phyloP scores from a whole-genome alignment of 2,113 vertebrate species.

The Sula dactylatra region DNA sequence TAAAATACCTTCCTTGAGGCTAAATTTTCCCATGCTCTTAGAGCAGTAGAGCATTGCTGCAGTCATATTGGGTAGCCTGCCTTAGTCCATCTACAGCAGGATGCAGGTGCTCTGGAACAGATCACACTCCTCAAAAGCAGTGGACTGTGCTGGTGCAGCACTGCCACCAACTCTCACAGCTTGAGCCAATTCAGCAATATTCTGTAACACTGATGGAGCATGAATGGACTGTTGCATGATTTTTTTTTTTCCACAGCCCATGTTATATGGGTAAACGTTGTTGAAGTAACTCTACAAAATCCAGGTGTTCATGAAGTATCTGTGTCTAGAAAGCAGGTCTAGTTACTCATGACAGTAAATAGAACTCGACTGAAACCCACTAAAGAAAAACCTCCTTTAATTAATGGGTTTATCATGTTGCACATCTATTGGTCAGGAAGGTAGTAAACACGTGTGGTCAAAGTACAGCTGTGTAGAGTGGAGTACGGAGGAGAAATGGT shows the following conservation, averaged over 20 bases:
- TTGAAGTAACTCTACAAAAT: background rate
- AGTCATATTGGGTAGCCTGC: background rate
- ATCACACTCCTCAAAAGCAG: background rate
- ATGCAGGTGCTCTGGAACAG: background rate
- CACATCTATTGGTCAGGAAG: background rate
- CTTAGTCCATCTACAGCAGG: background rate
- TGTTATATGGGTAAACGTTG: rapidly evolving
- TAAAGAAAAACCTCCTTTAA: background rate
- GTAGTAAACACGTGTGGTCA: background rate
- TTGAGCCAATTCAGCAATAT: background rate
- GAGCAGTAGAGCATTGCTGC: background rate
- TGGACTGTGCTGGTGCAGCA: background rate
- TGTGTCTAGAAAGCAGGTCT: background rate
- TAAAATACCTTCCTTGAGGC: background rate
- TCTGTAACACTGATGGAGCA: background rate
- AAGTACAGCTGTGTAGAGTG: background rate
- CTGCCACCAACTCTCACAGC: background rate
- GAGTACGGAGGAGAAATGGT: background rate
- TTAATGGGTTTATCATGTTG: background rate
- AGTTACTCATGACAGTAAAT: background rate
- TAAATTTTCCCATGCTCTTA: background rate
- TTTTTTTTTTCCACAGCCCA: background rate
- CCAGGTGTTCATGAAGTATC: background rate
- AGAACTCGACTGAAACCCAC: background rate
- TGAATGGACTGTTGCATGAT: background rate